These are phyloP conservation scores for Patiria pectinifera DNA, from an alignment of 53 echinoderm and acorn worm species.

Conservation along the genomic window DNA sequence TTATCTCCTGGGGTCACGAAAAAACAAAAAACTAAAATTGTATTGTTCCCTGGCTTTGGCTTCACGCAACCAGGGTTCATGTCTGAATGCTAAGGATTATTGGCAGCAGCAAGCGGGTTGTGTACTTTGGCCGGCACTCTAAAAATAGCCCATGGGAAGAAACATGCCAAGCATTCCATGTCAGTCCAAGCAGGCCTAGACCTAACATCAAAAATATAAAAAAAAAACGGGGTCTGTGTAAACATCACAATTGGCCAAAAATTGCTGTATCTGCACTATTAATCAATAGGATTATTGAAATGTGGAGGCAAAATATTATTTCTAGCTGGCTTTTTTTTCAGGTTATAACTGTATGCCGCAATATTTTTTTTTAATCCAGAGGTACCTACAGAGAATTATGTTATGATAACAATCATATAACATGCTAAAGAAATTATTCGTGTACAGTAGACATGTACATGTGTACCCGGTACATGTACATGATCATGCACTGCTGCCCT, in stretches of 20 bases:
- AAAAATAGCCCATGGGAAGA: slow-evolving; percentile 55
- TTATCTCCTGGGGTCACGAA: neutral
- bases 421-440: too few relatives aligned
- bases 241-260: slow-evolving; percentile 14
- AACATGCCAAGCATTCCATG: slow-evolving; percentile 53
- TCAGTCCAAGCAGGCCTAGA: slow-evolving; percentile 54
- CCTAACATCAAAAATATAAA: slow-evolving; percentile 6
- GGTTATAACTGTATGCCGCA: neutral
- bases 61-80: neutral
- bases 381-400: too few relatives aligned
- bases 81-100: neutral
- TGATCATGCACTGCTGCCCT: neutral
- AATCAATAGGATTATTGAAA: neutral
- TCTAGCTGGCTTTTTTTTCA: neutral
- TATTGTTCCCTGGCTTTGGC: neutral
- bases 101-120: neutral
- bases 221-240: slow-evolving; percentile 22
- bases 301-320: neutral
- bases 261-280: neutral
- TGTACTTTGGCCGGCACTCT: slow-evolving; percentile 12
- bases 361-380: too few relatives aligned
- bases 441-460: too few relatives aligned
- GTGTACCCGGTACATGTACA: neutral
- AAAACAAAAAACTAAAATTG: neutral
- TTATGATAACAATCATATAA: too few relatives aligned